Base-by-base conservation (phyloP, 2,113 vertebrate genomes). In the Paralichthys olivaceus region DNA sequence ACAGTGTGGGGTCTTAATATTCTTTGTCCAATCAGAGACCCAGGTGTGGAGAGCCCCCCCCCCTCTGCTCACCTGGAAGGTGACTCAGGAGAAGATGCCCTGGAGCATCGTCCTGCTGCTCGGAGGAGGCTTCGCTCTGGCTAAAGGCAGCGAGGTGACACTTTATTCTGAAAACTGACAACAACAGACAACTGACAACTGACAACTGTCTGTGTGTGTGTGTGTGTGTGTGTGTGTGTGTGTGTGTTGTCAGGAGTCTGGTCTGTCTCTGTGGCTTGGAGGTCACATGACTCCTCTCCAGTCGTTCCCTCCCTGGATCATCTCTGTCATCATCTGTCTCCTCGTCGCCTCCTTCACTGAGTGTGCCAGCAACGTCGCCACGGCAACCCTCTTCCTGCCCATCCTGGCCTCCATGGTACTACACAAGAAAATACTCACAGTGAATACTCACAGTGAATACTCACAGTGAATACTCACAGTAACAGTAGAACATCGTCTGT, bases 111-210 rank as follows among this genome's bases (percentile, higher is more conserved):
- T 99, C 29, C 90, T 99, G 83, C 95, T 99, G 63, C 94, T 99
- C 7, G 98, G 98, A 67, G 98, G 98, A 7, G 98, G 98, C 47
- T 99, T 99, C 56, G 98, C 97, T 47, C 89, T 99, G 87, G 98
- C 98, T 53, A 96, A 96, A 88, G 98, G 96, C 82, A 97, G 96
- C 0, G 95, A 97, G 93, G 86, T 80, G 14, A 40, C 8, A 2
- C 37, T 19, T 49, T 19, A 49, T 49, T 13, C 37, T 13, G 37
- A 40, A 13, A 13, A 40, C 3, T 40, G 37, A 40, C 37, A 34
- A 34, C n/a, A 13, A 40, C n/a, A n/a, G 28, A 5, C 28, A 29
- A 5, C 28, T 29, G 28, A 29, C 28, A 29, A 29, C 28, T 29
- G 28, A 29, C 28, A 29, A 29, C n/a, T 58, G 53, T 17, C 29